These are phyloP conservation scores for Bryconaethiops microstoma DNA, from an alignment of 2,797 vertebrate species.

Conservation along the genomic window DNA sequence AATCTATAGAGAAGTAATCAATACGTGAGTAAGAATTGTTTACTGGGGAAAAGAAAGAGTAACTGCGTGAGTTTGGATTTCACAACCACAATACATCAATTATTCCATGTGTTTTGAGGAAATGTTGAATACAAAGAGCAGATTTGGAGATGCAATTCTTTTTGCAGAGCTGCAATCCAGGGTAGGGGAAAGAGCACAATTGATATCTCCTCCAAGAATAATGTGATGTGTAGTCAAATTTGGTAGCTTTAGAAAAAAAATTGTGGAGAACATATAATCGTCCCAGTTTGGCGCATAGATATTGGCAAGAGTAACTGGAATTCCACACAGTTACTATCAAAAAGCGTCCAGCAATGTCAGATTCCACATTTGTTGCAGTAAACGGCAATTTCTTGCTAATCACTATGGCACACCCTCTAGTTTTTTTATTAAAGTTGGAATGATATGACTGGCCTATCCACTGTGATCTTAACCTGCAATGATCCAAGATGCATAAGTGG, in stretches of 20 bases:
- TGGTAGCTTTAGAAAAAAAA: not conserved
- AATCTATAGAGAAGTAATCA: slow-evolving; percentile 5
- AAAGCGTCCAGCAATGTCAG: not conserved
- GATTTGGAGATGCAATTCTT: slow-evolving; percentile 2
- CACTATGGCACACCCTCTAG: not conserved
- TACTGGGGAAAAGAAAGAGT: slow-evolving; percentile 21
- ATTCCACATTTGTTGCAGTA: not conserved
- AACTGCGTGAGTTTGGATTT: not conserved
- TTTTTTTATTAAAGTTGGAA: slow-evolving; percentile 9
- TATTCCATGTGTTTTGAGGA: slow-evolving; percentile 5
- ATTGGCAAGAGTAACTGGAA: not conserved
- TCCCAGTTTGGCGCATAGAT: not conserved
- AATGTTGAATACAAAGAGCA: not conserved
- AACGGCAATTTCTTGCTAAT: slow-evolving; percentile 9
- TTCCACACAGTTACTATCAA: not conserved
- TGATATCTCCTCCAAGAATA: not conserved
- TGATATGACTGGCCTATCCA: slow-evolving; percentile 23
- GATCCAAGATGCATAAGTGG: not conserved
- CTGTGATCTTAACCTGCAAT: not conserved
- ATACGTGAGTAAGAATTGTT: slow-evolving; percentile 4
- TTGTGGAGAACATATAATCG: not conserved
- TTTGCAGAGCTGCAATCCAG: slow-evolving; percentile 2
- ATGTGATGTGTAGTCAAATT: not conserved
- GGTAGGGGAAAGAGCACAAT: not conserved
- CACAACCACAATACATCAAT: slow-evolving; percentile 12